A percentile compares a stretch with the other conserved stretches of the same genome.
Evolutionary conservation across 2,113 vertebrate species (phyloP).

Genomic region (Forbesichthys agassizii): DNA sequence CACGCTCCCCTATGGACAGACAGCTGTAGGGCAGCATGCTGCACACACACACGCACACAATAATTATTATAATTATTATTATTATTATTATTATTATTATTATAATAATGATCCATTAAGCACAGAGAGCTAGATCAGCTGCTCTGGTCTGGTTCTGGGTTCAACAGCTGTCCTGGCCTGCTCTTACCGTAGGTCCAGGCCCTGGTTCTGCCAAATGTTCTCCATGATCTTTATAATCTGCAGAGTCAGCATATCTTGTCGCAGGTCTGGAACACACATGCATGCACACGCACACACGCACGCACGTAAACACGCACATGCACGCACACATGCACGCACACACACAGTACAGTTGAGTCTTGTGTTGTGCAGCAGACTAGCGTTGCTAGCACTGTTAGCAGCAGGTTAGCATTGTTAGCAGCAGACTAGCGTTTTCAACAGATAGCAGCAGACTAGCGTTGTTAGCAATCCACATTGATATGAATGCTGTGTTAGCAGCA

Average conservation of each 20-base stretch:
- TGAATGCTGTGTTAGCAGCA: too few relatives aligned
- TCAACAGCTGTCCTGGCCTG: too few relatives aligned
- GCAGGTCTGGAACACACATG: slow-evolving; percentile 53
- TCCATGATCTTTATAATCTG: slow-evolving; percentile 73
- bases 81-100: background rate
- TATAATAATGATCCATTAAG: background rate
- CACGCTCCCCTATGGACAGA: slow-evolving; percentile 73
- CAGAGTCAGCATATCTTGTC: slow-evolving; percentile 71
- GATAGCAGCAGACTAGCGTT: too few relatives aligned
- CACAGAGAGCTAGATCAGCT: background rate
- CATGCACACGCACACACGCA: background rate
- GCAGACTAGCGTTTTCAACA: too few relatives aligned
- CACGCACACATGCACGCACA: background rate
- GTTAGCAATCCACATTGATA: too few relatives aligned
- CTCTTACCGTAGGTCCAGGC: slow-evolving; percentile 63
- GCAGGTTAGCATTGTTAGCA: too few relatives aligned
- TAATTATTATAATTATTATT: background rate
- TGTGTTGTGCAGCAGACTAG: too few relatives aligned
- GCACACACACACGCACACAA: slow-evolving; percentile 15
- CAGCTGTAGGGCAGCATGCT: slow-evolving; percentile 75
- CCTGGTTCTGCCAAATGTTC: slow-evolving; percentile 75
- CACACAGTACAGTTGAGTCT: too few relatives aligned
- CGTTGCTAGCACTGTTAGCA: too few relatives aligned
- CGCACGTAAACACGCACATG: too few relatives aligned
- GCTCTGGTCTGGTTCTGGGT: too few relatives aligned